phyloP scores from a whole-genome alignment of 2,113 vertebrate genomes.

The Leucoraja erinaceus region DNA sequence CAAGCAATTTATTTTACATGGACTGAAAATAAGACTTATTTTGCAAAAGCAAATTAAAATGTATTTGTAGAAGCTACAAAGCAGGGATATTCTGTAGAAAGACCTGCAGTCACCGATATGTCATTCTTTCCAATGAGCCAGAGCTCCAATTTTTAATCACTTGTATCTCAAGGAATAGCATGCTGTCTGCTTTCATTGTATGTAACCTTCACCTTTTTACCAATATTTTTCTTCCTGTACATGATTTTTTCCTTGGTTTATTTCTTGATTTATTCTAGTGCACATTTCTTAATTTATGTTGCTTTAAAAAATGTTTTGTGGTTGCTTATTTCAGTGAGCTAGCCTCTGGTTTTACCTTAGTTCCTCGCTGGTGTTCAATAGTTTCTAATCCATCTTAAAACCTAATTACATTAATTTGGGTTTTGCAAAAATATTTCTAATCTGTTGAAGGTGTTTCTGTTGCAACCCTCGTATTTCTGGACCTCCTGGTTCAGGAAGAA shows the following conservation, averaged over 20 bases:
- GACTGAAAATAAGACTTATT: conserved; percentile 7
- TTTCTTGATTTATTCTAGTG: not conserved
- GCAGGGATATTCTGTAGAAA: not conserved
- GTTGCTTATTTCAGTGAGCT: not conserved
- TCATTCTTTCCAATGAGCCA: not conserved
- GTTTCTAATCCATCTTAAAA: not conserved
- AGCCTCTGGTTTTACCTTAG: not conserved
- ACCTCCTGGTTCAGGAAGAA: not conserved
- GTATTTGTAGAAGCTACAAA: not conserved
- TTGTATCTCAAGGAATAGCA: not conserved
- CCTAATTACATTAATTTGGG: not conserved
- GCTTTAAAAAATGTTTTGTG: not conserved
- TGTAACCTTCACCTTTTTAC: not conserved
- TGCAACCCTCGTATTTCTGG: not conserved
- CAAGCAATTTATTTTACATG: not conserved
- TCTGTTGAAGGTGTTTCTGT: not conserved
- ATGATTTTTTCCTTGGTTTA: not conserved
- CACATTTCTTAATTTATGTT: not conserved
- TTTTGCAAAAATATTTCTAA: not conserved
- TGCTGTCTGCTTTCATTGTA: not conserved
- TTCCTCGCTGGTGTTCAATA: not conserved
- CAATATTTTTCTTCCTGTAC: not conserved
- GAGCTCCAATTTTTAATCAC: not conserved
- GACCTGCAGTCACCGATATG: not conserved
- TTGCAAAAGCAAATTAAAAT: conserved; percentile 1